Base-by-base conservation (phyloP, 2,888 invertebrate species). In the Heteromurus nitidus region DNA sequence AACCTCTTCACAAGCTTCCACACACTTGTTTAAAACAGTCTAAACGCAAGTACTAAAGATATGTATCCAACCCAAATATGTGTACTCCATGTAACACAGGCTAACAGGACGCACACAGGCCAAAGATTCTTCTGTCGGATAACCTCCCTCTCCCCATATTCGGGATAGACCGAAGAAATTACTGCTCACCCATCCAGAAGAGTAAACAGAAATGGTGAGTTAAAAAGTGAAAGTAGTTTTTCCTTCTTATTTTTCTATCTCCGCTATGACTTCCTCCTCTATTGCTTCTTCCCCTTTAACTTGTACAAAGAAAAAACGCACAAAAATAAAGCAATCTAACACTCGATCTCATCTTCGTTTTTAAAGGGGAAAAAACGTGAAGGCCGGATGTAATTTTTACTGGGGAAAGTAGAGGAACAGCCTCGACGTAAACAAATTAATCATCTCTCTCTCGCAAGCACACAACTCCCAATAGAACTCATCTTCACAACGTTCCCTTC, bases 401-500 rank as follows among this genome's bases (percentile, higher is more conserved):
- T n/a, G n/a, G 47, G 30, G 44, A 28, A 30, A n/a, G n/a, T n/a
- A n/a, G n/a, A n/a, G n/a, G n/a, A n/a, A n/a, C 60, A 64, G 58
- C 73, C 18, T 50, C 68, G 82, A 84, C 84, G 82, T 80, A 81
- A 84, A 84, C 84, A 84, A 84, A 84, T 84, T 84, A 82, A 84
- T 84, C 84, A 84, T 84, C 72, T 82, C 83, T 55, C 68, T 68
- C 67, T 28, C 53, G 24, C 68, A 68, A 68, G 60, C 67, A 42
- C 53, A 36, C 68, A 68, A 68, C 68, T 76, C 76, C 76, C 76
- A 76, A 68, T 68, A 76, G 76, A 68, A 60, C 76, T 68, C 76
- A 68, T 68, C 64, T 68, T 76, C 44, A 36, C 36, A 36, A n/a
- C n/a, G n/a, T n/a, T n/a, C n/a, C n/a, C n/a, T n/a, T n/a, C n/a